phyloP scores from a whole-genome alignment of 2,888 invertebrate species.

The Chrysopilus asiliformis region DNA sequence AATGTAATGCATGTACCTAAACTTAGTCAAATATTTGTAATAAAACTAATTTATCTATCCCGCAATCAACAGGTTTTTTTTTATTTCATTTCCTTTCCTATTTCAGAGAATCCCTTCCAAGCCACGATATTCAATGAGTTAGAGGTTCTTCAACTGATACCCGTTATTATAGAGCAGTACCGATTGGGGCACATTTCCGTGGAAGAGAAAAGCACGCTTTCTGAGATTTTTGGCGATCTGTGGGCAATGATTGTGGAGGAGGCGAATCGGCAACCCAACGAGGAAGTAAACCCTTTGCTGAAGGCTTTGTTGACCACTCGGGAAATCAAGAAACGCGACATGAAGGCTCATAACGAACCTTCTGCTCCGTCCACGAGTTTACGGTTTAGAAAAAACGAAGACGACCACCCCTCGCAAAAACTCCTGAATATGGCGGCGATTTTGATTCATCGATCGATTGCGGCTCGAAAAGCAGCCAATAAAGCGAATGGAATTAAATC shows the following conservation, averaged over 20 bases:
- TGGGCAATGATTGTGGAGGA: slow-evolving; percentile 13
- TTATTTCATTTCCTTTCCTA: too few species aligned
- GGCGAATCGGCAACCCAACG: slow-evolving; percentile 4
- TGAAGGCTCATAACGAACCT: background rate
- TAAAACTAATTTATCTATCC: too few species aligned
- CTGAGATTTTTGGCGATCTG: slow-evolving; percentile 13
- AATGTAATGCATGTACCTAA: too few species aligned
- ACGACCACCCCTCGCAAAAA: slow-evolving; percentile 13
- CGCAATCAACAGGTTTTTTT: too few species aligned
- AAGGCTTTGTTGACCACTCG: slow-evolving; percentile 4
- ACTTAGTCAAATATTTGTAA: too few species aligned
- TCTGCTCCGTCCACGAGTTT: slow-evolving; percentile 4
- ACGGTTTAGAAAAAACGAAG: slow-evolving; percentile 7
- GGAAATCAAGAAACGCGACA: background rate
- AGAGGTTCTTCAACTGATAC: slow-evolving; percentile 12
- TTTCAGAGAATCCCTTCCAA: too few species aligned
- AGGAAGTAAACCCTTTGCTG: slow-evolving; percentile 12
- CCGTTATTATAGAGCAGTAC: slow-evolving; percentile 11
- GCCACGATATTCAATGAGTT: slow-evolving; percentile 15
- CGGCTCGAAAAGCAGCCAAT: too few species aligned
- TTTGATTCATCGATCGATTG: slow-evolving; percentile 13
- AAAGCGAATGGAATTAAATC: too few species aligned
- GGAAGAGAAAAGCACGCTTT: slow-evolving; percentile 8
- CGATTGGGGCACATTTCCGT: slow-evolving; percentile 4
- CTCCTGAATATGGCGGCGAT: slow-evolving; percentile 13